Percentiles rank a stretch among this genome's conserved stretches.
Evolutionary conservation across 2,888 invertebrate species (phyloP).

Genomic region (Latheticus oryzae): DNA sequence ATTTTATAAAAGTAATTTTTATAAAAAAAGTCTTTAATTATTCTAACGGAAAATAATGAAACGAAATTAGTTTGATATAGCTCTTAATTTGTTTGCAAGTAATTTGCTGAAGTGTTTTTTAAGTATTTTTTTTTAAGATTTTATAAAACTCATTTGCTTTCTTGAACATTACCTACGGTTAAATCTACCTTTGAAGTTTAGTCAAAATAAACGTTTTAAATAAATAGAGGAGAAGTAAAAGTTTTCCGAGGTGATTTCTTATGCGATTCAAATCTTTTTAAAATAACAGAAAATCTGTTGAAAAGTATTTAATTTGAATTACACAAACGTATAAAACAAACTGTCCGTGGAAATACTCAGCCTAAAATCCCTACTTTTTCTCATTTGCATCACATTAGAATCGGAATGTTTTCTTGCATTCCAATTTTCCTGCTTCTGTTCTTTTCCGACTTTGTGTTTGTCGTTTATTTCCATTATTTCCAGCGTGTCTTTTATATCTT

Average conservation of each 20-base stretch:
- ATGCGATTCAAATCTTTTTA: constrained; percentile 45
- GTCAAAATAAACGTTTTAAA: constrained; percentile 27
- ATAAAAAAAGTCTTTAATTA: constrained; percentile 20
- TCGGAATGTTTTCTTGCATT: constrained; percentile 52
- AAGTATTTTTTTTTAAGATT: constrained; percentile 6
- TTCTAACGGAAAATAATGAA: constrained; percentile 6
- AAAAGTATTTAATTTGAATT: constrained; percentile 53
- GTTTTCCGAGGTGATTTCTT: constrained; percentile 44
- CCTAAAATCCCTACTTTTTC: constrained; percentile 49
- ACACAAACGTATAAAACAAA: constrained; percentile 47
- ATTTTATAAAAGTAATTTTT: constrained; percentile 15
- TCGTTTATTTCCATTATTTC: constrained; percentile 50
- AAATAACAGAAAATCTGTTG: constrained; percentile 51
- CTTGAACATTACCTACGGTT: constrained; percentile 18
- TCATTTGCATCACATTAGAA: constrained; percentile 54
- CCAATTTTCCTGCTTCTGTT: constrained; percentile 46
- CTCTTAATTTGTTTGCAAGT: constrained; percentile 11
- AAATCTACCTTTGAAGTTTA: constrained; percentile 33
- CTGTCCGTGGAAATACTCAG: constrained; percentile 42
- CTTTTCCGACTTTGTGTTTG: constrained; percentile 47
- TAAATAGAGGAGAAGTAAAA: constrained; percentile 23
- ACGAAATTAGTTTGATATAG: constrained; percentile 7
- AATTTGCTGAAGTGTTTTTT: constrained; percentile 5
- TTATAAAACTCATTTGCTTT: constrained; percentile 13
- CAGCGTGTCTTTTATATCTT: constrained; percentile 49